phyloP scores from a whole-genome alignment of 2,797 vertebrate species.

The Heterohyrax brucei region DNA sequence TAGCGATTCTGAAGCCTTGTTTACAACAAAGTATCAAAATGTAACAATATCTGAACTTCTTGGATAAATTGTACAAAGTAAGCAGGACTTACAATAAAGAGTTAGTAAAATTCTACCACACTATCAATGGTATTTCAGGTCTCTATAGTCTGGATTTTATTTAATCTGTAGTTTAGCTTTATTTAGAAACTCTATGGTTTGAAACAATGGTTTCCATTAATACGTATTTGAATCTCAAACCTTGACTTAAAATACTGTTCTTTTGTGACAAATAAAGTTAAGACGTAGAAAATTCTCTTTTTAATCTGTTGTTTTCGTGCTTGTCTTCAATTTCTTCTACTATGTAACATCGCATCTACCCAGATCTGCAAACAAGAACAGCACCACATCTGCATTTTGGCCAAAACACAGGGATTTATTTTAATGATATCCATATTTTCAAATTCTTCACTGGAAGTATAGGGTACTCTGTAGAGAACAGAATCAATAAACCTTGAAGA shows the following conservation, averaged over 20 bases:
- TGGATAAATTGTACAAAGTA: slow-evolving; percentile 12
- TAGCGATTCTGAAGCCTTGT: not conserved
- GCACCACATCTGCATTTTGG: slow-evolving; percentile 55
- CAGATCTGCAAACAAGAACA: not conserved
- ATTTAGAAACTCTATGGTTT: not conserved
- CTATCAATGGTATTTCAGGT: not conserved
- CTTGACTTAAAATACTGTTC: slow-evolving; percentile 30
- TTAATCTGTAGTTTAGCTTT: slow-evolving; percentile 40
- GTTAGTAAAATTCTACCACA: not conserved
- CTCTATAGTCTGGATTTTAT: not conserved
- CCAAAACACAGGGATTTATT: slow-evolving; percentile 71
- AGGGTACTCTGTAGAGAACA: slow-evolving; percentile 70
- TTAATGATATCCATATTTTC: slow-evolving; percentile 77
- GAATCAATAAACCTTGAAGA: slow-evolving; percentile 84
- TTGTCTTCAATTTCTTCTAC: slow-evolving; percentile 37
- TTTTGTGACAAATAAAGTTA: slow-evolving; percentile 68
- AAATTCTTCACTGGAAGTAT: slow-evolving; percentile 80
- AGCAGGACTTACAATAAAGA: not conserved
- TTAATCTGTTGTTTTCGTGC: slow-evolving; percentile 3
- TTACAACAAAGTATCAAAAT: not conserved
- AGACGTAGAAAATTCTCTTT: slow-evolving; percentile 36
- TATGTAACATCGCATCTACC: slow-evolving; percentile 9
- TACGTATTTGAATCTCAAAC: slow-evolving; percentile 45
- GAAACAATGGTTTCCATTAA: slow-evolving; percentile 48
- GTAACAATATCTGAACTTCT: not conserved